These are phyloP conservation scores for Andricus grossulariae DNA, from an alignment of 1,140 invertebrate genomes.

Conservation along the genomic window DNA sequence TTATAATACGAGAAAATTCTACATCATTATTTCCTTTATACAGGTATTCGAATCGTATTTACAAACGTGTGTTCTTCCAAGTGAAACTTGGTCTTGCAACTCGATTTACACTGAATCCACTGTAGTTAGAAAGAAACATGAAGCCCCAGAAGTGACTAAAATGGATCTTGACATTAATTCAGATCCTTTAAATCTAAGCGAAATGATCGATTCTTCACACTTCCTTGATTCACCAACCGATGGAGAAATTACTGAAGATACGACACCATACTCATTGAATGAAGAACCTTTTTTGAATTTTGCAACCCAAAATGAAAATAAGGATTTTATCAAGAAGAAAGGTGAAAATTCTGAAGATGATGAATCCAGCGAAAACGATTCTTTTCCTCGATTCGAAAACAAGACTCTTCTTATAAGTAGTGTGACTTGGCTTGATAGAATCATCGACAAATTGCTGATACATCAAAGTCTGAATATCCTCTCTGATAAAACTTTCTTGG, in stretches of 20 bases:
- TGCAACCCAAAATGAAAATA: not conserved
- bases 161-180: slow-evolving; percentile 49
- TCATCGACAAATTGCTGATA: not conserved
- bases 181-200: slow-evolving; percentile 41
- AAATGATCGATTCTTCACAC: slow-evolving; percentile 54
- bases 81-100: slow-evolving; percentile 68
- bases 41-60: slow-evolving; percentile 74
- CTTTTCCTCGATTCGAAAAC: not conserved
- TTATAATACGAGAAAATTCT: too few species aligned
- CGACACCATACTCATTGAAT: not conserved
- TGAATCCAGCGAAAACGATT: not conserved
- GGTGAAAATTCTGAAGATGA: not conserved
- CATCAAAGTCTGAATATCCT: not conserved
- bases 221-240: slow-evolving; percentile 36
- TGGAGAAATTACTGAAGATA: not conserved
- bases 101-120: slow-evolving; percentile 36
- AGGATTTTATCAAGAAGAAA: not conserved
- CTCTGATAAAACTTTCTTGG: not conserved
- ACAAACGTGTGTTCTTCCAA: slow-evolving; percentile 73
- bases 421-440: not conserved
- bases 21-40: slow-evolving; percentile 35
- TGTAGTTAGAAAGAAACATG: slow-evolving; percentile 39
- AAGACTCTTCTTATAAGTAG: not conserved
- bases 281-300: not conserved
- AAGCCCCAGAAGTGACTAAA: slow-evolving; percentile 40